Evolutionary conservation across 2,797 vertebrate genomes (phyloP), one percentile per base, ranked within the genome.

Genomic region (Orientallactaga sibirica): DNA sequence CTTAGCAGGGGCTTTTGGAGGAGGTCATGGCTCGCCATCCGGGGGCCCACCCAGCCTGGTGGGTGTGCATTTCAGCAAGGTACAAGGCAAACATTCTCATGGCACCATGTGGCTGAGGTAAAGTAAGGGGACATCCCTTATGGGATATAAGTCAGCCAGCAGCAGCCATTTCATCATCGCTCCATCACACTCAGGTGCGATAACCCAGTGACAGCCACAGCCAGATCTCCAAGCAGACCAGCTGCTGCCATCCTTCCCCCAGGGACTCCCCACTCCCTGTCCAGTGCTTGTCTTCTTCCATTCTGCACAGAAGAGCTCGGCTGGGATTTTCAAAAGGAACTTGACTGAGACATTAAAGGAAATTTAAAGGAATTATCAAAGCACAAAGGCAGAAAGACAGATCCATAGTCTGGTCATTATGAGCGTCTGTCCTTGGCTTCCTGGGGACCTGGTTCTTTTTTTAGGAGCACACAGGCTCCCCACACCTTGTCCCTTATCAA

Each of bases 291-390:
- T 67, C 91, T 61, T 41, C 79, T 93, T 89, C 68, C 48, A 27
- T 80, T 93, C 58, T 29, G 75, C 79, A 25, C 43, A n/a, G 62
- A 77, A 68, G 74, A 93, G 52, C 68, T 70, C 62, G 73, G 27
- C 58, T 64, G 27, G 90, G 76, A 78, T 88, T 90, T 96, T 95
- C 92, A 91, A 94, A 97, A 89, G 94, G 41, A 83, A 77, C 67
- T 95, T 94, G 92, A 90, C 82, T 19, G 80, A 94, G 92, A 94
- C 96, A 94, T 95, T 93, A 97, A 97, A 96, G 88, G 78, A 27
- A 95, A 96, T 96, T 96, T 67, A 93, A 94, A 94, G 83, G 88
- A 90, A 70, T 76, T 74, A 12, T 82, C 73, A 93, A 94, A 95
- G 91, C 12, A 27, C 66, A 61, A 81, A 68, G 86, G n/a, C 27